Conservation (phyloP, 2,888 invertebrate genomes). For the Tuberolachnus salignus region DNA sequence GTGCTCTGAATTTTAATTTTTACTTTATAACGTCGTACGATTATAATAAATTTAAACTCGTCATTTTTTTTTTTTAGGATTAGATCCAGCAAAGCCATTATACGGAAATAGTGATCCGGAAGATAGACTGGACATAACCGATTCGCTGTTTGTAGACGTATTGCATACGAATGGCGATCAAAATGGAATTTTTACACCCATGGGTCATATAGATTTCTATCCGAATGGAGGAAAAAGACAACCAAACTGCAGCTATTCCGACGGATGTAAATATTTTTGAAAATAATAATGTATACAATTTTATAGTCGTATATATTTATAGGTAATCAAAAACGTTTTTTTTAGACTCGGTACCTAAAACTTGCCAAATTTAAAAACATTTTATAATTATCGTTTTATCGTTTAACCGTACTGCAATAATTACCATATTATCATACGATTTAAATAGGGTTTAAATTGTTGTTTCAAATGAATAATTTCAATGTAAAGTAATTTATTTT, state of each 20-base stretch:
- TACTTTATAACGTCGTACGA: no score
- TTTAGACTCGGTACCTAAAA: neutral
- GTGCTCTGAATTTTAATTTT: no score
- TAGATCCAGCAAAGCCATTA: constrained; percentile 31
- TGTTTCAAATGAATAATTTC: neutral
- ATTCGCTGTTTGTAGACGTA: constrained; percentile 57
- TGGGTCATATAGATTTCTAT: constrained; percentile 56
- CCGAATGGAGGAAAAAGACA: constrained; percentile 57
- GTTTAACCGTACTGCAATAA: no score
- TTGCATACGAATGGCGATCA: constrained; percentile 55
- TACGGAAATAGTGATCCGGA: constrained; percentile 18
- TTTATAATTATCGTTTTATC: neutral
- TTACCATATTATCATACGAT: neutral
- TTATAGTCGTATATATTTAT: neutral
- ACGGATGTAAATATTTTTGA: constrained; percentile 8
- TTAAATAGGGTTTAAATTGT: neutral
- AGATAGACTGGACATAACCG: constrained; percentile 50
- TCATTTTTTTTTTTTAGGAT: neutral
- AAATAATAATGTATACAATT: neutral
- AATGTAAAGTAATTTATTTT: neutral
- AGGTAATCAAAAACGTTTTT: neutral
- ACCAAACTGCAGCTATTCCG: constrained; percentile 37
- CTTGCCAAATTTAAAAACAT: no score
- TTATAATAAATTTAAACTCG: neutral
- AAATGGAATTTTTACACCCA: constrained; percentile 32